Evolutionary conservation across 2,113 vertebrate genomes (phyloP), one percentile per base, ranked within the genome.

Genomic region (Hymenochirus boettgeri): DNA sequence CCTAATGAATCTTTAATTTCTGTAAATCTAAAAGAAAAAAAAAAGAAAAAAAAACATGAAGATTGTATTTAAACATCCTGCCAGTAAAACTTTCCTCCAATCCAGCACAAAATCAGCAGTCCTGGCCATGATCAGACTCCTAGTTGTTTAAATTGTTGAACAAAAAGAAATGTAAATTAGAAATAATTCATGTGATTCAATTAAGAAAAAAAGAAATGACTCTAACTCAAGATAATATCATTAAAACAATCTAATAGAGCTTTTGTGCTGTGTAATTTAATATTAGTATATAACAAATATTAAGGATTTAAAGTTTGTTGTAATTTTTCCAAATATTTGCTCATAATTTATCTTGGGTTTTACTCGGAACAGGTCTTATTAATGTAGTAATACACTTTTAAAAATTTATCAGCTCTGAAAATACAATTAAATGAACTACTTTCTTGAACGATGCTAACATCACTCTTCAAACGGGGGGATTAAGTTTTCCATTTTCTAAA

Each of bases 1-100:
- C 91, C 91, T 1, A 83, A 87, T 1, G 82, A 79, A 77, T 94
- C 90, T 2, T 89, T 80, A 76, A 99, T 92, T 69, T 94, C 91
- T 7, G 89, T 93, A 82, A 98, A 99, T 80, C 96, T 98, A 74
- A 63, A 71, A 56, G 71, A 48, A 3, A 2, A 77, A 52, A 55
- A 48, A 3, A 2, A 77, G 51, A 55, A 72, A 65, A 73, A 55
- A 29, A 7, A 55, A 55, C 18, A 29, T 57, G 45, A 35, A 65
- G 27, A 1, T 24, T 5, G 52, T 48, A 19, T 42, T 48, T 23
- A 72, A 63, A 69, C 48, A 76, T 1, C 19, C 37, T 42, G 18
- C 33, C 56, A 59, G 33, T 59, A 67, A 58, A 67, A 52, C 31
- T 31, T 39, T 35, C 21, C 56, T 39, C 13, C 13, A 3, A 45